A percentile compares a stretch with the other conserved stretches of the same genome.
Evolutionary conservation across 2,888 invertebrate genomes (phyloP).

Genomic region (Tridacna crocea): DNA sequence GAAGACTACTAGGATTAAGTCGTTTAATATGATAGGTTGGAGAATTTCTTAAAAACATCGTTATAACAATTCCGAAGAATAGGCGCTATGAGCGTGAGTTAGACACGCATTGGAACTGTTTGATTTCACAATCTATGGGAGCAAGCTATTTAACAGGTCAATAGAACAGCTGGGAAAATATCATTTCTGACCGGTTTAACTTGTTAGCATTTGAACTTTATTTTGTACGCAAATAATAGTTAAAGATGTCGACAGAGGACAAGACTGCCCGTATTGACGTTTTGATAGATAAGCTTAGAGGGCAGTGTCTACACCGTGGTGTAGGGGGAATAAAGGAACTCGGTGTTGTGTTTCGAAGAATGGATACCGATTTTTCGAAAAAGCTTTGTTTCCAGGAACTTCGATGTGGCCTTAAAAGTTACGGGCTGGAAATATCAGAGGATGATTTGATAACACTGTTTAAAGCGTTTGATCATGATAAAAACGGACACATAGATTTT

Average conservation of each 20-base stretch:
- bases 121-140: too few relatives aligned
- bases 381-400: constrained; percentile 77
- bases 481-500: constrained; percentile 77
- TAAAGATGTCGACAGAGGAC: background rate
- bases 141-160: too few relatives aligned
- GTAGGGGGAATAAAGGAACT: constrained; percentile 76
- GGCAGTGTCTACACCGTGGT: constrained; percentile 67
- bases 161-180: too few relatives aligned
- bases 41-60: too few relatives aligned
- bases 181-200: too few relatives aligned
- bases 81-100: too few relatives aligned
- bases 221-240: too few relatives aligned
- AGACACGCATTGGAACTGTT: too few relatives aligned
- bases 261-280: constrained; percentile 39
- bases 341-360: constrained; percentile 73
- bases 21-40: too few relatives aligned
- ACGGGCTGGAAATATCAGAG: constrained; percentile 66
- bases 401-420: constrained; percentile 69
- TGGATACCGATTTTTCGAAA: constrained; percentile 79
- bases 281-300: constrained; percentile 66
- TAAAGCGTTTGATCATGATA: constrained; percentile 75
- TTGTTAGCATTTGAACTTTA: too few relatives aligned
- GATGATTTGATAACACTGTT: constrained; percentile 74
- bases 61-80: too few relatives aligned
- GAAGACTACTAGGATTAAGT: too few relatives aligned